Evolutionary conservation across 2,113 vertebrate genomes (phyloP), one percentile per base, ranked within the genome.

Genomic region (Eulemur rufifrons): DNA sequence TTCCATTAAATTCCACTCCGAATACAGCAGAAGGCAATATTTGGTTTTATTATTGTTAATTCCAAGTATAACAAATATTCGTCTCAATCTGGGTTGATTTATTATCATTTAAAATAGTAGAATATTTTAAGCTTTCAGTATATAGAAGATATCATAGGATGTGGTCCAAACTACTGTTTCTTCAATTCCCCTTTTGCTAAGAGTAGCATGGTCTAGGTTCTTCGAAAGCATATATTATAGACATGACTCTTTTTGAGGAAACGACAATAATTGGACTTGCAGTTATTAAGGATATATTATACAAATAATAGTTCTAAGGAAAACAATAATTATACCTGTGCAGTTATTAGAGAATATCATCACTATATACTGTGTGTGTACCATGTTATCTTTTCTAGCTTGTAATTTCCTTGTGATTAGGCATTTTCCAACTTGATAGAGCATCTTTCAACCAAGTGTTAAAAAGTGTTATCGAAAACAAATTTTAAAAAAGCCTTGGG

Each of bases 31-130:
- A 85, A 97, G 97, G 97, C 96, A 89, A 95, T 97, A 95, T 98
- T 97, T 97, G 91, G 90, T 97, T 98, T 98, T 99, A 98, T 98
- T 98, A 97, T 98, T 97, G 97, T 91, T 98, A 98, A 98, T 98
- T 98, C 98, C 98, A 99, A 98, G 96, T 97, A 98, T 97, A 99
- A 98, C 98, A 99, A 99, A 98, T 99, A 98, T 0, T 23, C 93
- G 54, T 97, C 95, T 69, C 97, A 95, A 93, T 97, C 96, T 59
- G 8, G 89, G 97, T 95, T 98, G 98, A 98, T 99, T 99, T 99
- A 98, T 98, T 98, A 97, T 98, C 94, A 97, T 98, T 98, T 98
- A 95, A 98, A 98, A 97, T 96, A 98, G 96, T 52, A 80, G 94
- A 97, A 96, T 97, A 96, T 97, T 98, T 98, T 97, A 98, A 98